Conservation (phyloP, 2,797 vertebrate species). For the Corythornis leucogaster region DNA sequence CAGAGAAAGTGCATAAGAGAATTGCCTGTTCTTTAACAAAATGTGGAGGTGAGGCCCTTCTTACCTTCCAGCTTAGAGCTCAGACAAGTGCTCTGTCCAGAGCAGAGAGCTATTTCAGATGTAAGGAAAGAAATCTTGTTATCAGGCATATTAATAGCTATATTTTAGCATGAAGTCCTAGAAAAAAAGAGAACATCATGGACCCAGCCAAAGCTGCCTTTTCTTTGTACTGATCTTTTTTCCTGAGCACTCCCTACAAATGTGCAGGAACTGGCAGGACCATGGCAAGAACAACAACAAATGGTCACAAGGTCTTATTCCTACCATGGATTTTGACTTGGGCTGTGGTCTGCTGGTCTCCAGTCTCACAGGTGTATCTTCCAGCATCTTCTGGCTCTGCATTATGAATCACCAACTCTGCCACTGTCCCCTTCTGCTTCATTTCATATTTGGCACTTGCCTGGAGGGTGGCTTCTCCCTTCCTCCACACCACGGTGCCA, state of each 20-base stretch:
- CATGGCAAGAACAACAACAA: conserved; percentile 2
- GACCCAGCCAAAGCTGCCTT: background rate
- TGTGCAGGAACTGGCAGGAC: background rate
- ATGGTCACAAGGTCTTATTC: conserved; percentile 31
- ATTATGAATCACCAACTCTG: conserved; percentile 72
- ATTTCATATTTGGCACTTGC: conserved; percentile 74
- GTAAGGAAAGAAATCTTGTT: background rate
- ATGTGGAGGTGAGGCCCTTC: background rate
- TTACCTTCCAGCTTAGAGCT: background rate
- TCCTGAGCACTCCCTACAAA: background rate
- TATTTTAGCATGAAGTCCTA: background rate
- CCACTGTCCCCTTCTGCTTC: conserved; percentile 68
- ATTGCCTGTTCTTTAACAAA: background rate
- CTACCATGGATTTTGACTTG: conserved; percentile 72
- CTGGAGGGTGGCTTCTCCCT: conserved; percentile 55
- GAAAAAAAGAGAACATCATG: background rate
- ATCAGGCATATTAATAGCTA: background rate
- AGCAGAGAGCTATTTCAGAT: background rate
- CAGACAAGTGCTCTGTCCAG: background rate
- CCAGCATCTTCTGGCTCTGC: conserved; percentile 71
- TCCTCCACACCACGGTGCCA: conserved; percentile 73
- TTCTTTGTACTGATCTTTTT: background rate
- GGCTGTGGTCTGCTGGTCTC: conserved; percentile 74
- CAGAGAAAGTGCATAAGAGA: background rate
- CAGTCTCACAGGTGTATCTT: conserved; percentile 73